These are phyloP conservation scores for Gryon sp. DNA, from an alignment of 1,140 invertebrate genomes.

Conservation along the genomic window DNA sequence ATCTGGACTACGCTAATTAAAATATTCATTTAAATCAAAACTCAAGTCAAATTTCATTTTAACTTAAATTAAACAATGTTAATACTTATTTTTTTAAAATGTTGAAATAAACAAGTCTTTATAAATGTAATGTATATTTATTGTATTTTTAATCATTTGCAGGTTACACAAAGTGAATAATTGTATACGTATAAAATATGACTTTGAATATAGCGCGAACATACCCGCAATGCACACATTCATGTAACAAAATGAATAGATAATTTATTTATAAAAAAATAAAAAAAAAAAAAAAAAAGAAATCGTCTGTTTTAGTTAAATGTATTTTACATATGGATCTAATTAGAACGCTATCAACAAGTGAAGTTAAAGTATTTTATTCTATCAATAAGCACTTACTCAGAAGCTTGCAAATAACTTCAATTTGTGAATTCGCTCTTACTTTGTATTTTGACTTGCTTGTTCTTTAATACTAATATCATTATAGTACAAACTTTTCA, in stretches of 20 bases:
- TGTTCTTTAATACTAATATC: slow-evolving; percentile 26
- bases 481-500: slow-evolving; percentile 1
- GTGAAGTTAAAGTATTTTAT: background rate
- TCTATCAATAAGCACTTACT: too few relatives aligned
- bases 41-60: too few relatives aligned
- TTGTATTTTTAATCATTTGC: slow-evolving; percentile 37
- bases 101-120: slow-evolving; percentile 6
- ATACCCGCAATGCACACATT: slow-evolving; percentile 32
- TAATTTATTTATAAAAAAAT: too few relatives aligned
- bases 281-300: too few relatives aligned
- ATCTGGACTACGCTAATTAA: too few relatives aligned
- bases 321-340: slow-evolving; percentile 26
- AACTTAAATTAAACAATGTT: too few relatives aligned
- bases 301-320: too few relatives aligned
- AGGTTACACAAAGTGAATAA: slow-evolving; percentile 40
- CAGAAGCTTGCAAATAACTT: too few relatives aligned
- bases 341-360: slow-evolving; percentile 12
- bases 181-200: slow-evolving; percentile 54
- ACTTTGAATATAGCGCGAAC: slow-evolving; percentile 42
- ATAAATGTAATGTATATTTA: slow-evolving; percentile 40
- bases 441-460: too few relatives aligned
- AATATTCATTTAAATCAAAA: too few relatives aligned
- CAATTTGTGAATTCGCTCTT: too few relatives aligned
- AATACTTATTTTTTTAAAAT: too few relatives aligned
- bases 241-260: slow-evolving; percentile 19